A percentile compares a stretch with the other conserved stretches of the same genome.
Conservation (phyloP, 1,140 invertebrate genomes). For the Zaprionus ornatus region DNA sequence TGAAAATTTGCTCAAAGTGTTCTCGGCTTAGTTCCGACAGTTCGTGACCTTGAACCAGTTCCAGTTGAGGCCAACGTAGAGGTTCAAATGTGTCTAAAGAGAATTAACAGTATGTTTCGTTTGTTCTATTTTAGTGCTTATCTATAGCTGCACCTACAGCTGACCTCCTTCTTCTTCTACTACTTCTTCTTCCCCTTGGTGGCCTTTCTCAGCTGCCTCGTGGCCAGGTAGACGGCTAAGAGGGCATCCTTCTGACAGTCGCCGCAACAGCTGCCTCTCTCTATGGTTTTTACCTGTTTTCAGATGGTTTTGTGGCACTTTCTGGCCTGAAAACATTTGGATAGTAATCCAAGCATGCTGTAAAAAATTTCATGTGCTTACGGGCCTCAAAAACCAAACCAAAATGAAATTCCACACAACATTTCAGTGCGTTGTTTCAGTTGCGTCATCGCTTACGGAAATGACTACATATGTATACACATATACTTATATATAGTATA, state of each 20-base stretch:
- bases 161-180: not conserved
- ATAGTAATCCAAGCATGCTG: constrained; percentile 36
- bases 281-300: constrained; percentile 25
- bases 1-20: not conserved
- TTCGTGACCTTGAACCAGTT: constrained; percentile 32
- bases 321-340: constrained; percentile 27
- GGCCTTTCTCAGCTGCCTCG: constrained; percentile 16
- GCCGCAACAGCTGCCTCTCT: constrained; percentile 1
- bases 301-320: constrained; percentile 18
- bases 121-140: constrained; percentile 19
- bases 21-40: not conserved
- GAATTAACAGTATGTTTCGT: constrained; percentile 12
- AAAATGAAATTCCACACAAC: constrained; percentile 55
- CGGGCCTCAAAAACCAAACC: constrained; percentile 24
- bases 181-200: not conserved
- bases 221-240: constrained; percentile 28
- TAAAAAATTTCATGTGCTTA: constrained; percentile 19
- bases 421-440: constrained; percentile 46
- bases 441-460: constrained; percentile 70
- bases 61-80: not conserved
- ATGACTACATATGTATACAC: constrained; percentile 24
- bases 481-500: constrained; percentile 7
- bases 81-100: constrained; percentile 4
- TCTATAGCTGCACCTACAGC: constrained; percentile 31
- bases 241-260: constrained; percentile 25